Conservation (phyloP, 2,888 invertebrate species). For the Buathra laborator region DNA sequence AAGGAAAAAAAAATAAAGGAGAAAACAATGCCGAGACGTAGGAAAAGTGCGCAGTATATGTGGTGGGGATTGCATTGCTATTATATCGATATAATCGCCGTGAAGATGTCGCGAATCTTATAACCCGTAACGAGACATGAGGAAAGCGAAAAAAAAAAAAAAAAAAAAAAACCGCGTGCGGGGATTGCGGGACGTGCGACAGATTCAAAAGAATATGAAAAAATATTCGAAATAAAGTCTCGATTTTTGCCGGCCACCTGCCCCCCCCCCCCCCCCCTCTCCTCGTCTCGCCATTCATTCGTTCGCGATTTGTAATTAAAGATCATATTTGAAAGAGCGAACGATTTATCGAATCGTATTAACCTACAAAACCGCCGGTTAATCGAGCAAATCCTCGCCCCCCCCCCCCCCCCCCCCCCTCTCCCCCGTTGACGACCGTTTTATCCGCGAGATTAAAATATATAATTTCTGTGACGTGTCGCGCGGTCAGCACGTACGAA, state of each 20-base stretch:
- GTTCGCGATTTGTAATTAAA: constrained; percentile 19
- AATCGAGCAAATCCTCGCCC: constrained; percentile 17
- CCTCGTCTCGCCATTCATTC: neutral
- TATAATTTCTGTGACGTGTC: constrained; percentile 15
- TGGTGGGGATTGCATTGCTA: constrained; percentile 40
- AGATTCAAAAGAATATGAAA: neutral
- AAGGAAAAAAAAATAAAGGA: too few species aligned
- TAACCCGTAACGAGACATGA: neutral
- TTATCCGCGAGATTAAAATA: constrained; percentile 42
- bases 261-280: too few species aligned
- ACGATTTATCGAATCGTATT: neutral
- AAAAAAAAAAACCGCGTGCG: neutral
- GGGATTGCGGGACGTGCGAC: neutral
- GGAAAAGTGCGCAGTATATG: constrained; percentile 50
- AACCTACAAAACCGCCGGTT: neutral
- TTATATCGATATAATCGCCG: constrained; percentile 61
- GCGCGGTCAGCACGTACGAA: constrained; percentile 35
- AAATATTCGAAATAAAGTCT: constrained; percentile 1
- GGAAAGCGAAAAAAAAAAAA: neutral
- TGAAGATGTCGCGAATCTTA: constrained; percentile 41
- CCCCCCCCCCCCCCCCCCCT: too few species aligned
- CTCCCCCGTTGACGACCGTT: constrained; percentile 56
- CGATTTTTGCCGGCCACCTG: constrained; percentile 13
- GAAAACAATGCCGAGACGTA: constrained; percentile 41
- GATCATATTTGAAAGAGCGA: constrained; percentile 18